phyloP scores from a whole-genome alignment of 2,888 invertebrate genomes.

The Zygogramma bicolorata region DNA sequence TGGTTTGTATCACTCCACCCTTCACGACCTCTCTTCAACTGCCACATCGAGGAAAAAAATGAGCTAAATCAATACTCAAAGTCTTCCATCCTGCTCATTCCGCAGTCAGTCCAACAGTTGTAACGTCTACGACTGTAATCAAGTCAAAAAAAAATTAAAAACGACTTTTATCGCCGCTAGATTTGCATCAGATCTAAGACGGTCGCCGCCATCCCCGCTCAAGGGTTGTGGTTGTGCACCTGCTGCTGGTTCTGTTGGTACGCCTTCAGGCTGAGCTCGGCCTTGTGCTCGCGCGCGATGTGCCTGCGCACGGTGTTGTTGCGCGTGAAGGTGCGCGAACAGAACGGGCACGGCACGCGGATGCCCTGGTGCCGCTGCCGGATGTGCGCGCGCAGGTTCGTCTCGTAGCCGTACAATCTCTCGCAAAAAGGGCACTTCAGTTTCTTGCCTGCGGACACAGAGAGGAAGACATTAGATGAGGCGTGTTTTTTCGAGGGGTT shows the following conservation, averaged over 20 bases:
- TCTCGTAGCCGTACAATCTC: conserved; percentile 92
- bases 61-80: too few relatives aligned
- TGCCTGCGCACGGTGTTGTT: conserved; percentile 93
- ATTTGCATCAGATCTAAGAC: conserved; percentile 56
- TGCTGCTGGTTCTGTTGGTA: conserved; percentile 66
- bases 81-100: too few relatives aligned
- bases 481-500: too few relatives aligned
- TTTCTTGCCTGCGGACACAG: conserved; percentile 80
- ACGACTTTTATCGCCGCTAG: conserved; percentile 49
- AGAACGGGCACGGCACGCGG: conserved; percentile 91
- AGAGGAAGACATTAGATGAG: too few relatives aligned
- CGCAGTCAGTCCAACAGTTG: too few relatives aligned
- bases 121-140: too few relatives aligned
- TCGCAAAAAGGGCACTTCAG: conserved; percentile 94
- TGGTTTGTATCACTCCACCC: too few relatives aligned
- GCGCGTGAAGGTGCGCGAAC: conserved; percentile 90
- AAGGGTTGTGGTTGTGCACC: conserved; percentile 74
- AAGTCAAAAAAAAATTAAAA: too few relatives aligned
- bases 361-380: conserved; percentile 93
- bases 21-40: too few relatives aligned
- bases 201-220: conserved; percentile 55
- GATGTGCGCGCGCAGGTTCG: conserved; percentile 91
- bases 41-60: too few relatives aligned
- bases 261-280: conserved; percentile 72
- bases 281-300: conserved; percentile 91